Evolutionary conservation across 2,113 vertebrate species (phyloP).

Genomic region (Phalacrocorax carbo): DNA sequence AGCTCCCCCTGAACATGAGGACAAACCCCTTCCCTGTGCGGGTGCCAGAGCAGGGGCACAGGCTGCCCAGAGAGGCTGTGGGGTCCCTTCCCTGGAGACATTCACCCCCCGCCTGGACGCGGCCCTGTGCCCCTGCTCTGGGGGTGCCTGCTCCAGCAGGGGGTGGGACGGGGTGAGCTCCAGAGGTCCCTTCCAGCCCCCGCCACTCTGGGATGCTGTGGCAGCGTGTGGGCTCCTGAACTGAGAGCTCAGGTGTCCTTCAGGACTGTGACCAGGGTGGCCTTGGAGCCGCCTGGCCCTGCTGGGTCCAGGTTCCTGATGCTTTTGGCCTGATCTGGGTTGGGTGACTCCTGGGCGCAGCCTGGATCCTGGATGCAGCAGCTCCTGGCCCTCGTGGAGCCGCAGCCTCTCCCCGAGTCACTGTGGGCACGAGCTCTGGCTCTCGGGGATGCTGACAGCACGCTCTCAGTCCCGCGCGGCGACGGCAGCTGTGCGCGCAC

Average conservation of each 20-base stretch:
- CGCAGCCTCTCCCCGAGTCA: neutral
- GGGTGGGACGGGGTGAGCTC: too few relatives aligned
- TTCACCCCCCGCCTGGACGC: too few relatives aligned
- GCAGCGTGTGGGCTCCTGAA: too few relatives aligned
- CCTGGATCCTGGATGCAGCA: neutral
- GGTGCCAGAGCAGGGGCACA: too few relatives aligned
- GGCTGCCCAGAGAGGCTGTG: too few relatives aligned
- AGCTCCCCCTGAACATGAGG: too few relatives aligned
- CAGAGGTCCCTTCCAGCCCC: too few relatives aligned
- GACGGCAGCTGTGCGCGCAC: neutral
- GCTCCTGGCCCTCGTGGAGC: neutral
- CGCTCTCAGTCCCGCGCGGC: rapidly evolving
- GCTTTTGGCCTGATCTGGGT: neutral
- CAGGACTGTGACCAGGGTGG: neutral
- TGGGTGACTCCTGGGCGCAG: neutral
- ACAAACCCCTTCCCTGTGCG: too few relatives aligned
- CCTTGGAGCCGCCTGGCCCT: neutral
- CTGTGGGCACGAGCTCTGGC: neutral
- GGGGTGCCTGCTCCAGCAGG: too few relatives aligned
- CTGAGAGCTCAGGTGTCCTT: neutral
- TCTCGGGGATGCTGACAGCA: rapidly evolving
- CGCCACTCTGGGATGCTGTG: too few relatives aligned
- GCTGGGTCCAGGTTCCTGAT: neutral
- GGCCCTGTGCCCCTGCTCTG: too few relatives aligned
- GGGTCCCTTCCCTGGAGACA: too few relatives aligned